Conservation (phyloP, 2,888 invertebrate species). For the Macaria notata region DNA sequence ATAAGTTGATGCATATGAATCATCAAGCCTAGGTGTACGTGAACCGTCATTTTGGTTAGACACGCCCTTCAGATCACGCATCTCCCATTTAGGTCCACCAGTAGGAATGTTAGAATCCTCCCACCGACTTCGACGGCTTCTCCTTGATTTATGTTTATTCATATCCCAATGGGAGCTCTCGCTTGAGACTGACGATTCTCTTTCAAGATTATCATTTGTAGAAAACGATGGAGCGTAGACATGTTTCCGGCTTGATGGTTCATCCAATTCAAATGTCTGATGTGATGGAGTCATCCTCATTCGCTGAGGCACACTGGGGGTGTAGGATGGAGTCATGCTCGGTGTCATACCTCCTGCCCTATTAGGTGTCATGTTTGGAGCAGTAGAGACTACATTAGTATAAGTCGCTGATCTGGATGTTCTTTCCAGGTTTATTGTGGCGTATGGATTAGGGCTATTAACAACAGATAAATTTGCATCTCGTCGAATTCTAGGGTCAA, state of each 20-base stretch:
- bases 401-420: conserved; percentile 32
- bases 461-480: conserved; percentile 40
- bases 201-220: conserved; percentile 42
- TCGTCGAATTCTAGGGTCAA: conserved; percentile 57
- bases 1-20: conserved; percentile 27
- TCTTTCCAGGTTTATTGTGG: conserved; percentile 38
- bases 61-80: conserved; percentile 32
- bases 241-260: conserved; percentile 51
- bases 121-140: conserved; percentile 24
- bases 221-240: conserved; percentile 62
- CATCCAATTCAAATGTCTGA: conserved; percentile 50
- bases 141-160: conserved; percentile 12
- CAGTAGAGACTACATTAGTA: conserved; percentile 5
- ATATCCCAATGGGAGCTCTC: conserved; percentile 40
- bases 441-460: conserved; percentile 42
- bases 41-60: conserved; percentile 19
- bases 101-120: conserved; percentile 23
- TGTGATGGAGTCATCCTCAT: conserved; percentile 51
- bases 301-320: conserved; percentile 36
- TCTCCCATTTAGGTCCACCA: conserved; percentile 36
- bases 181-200: conserved; percentile 38
- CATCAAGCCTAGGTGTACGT: conserved; percentile 14
- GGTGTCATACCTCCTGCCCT: conserved; percentile 37
- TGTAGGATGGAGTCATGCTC: conserved; percentile 36
- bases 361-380: conserved; percentile 36